phyloP scores from a whole-genome alignment of 2,113 vertebrate species.

The Urocitellus parryii region DNA sequence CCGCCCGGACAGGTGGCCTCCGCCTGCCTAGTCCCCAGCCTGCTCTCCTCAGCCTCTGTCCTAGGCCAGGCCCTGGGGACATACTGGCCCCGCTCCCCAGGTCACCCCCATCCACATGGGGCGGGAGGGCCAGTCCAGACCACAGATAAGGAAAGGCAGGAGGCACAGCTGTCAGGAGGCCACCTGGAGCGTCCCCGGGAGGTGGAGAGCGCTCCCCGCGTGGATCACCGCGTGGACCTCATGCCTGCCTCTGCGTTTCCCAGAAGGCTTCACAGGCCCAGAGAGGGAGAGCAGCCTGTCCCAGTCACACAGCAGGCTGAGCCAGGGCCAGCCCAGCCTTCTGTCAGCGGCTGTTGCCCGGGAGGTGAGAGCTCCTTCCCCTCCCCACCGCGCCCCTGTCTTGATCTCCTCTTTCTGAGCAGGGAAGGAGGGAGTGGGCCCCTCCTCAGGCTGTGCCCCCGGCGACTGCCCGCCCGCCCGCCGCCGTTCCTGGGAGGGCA shows the following conservation, averaged over 20 bases:
- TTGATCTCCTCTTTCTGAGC: not conserved
- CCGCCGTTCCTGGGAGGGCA: constrained; percentile 40
- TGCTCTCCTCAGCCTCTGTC: not conserved
- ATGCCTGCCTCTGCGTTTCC: not conserved
- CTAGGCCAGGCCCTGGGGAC: not conserved
- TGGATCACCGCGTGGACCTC: too few species aligned
- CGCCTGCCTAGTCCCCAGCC: not conserved
- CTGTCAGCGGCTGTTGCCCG: not conserved
- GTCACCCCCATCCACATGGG: not conserved
- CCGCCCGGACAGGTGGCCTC: not conserved
- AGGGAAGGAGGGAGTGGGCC: not conserved
- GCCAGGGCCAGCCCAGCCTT: not conserved
- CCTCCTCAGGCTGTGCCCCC: not conserved
- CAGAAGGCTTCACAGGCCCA: not conserved
- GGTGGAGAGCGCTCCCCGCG: too few species aligned
- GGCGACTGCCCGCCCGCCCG: not conserved
- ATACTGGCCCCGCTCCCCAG: too few species aligned
- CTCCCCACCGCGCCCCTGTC: not conserved
- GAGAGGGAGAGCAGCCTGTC: not conserved
- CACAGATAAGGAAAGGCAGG: not conserved
- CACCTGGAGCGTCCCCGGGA: not conserved
- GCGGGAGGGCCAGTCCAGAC: not conserved
- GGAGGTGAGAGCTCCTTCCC: too few species aligned
- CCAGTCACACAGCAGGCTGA: not conserved
- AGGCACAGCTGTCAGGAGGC: not conserved